A percentile compares a stretch with the other conserved stretches of the same genome.
phyloP scores from a whole-genome alignment of 2,888 invertebrate genomes.

The Clunio marinus region DNA sequence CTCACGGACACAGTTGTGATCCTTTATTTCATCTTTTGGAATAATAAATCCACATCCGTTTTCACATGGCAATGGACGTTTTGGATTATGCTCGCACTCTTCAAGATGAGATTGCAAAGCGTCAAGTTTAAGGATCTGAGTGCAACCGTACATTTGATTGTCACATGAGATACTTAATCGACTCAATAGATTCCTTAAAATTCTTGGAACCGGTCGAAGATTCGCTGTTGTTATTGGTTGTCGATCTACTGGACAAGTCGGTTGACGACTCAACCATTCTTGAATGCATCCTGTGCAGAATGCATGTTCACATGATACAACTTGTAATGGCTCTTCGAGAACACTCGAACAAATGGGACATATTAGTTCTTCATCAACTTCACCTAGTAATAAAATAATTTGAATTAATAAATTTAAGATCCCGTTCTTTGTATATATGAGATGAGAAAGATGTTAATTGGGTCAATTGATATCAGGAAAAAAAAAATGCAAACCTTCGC shows the following conservation, averaged over 20 bases:
- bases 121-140: conserved; percentile 79
- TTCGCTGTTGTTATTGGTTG: conserved; percentile 85
- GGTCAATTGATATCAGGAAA: neutral
- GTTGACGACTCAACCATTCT: conserved; percentile 91
- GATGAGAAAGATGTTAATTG: neutral
- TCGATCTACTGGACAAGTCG: conserved; percentile 91
- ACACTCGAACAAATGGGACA: conserved; percentile 96
- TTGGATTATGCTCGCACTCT: conserved; percentile 93
- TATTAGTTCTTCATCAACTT: conserved; percentile 93
- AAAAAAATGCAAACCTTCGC: neutral
- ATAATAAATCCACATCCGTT: conserved; percentile 90
- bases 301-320: conserved; percentile 92
- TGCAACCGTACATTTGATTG: conserved; percentile 84
- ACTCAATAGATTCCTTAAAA: conserved; percentile 84
- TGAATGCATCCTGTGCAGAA: conserved; percentile 92
- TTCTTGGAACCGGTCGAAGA: conserved; percentile 86
- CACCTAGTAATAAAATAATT: conserved; percentile 53
- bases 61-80: conserved; percentile 88
- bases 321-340: conserved; percentile 91
- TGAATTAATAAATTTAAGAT: neutral
- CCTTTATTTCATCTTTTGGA: conserved; percentile 82
- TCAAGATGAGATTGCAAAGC: conserved; percentile 76
- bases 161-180: conserved; percentile 90
- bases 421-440: neutral
- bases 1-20: conserved; percentile 91